Evolutionary conservation across 2,797 vertebrate genomes (phyloP), one percentile per base, ranked within the genome.

Genomic region (Poeciliopsis turneri): DNA sequence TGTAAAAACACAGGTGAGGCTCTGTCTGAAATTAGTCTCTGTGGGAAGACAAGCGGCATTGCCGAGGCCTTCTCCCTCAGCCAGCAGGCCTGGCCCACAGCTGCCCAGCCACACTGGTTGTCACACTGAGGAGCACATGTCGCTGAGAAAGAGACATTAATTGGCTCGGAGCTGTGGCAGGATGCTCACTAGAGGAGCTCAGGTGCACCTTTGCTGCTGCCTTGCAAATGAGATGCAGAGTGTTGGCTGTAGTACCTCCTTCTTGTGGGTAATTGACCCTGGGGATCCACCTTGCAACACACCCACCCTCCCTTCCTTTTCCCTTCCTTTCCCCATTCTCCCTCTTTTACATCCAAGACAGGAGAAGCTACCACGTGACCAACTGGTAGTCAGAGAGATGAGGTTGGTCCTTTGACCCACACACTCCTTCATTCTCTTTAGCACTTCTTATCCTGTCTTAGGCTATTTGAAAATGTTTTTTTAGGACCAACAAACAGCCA

Each of bases 161-260:
- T 96, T 96, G 95, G 92, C 93, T 94, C 33, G 74, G 90, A 86
- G 86, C 89, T 82, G 83, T 88, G 90, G 94, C 82, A 90, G 90
- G 86, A 84, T 84, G 74, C 86, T 92, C 84, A 71, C 92, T 84
- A 89, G 86, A 80, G 75, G 86, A 82, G 85, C 93, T 94, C 94
- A 95, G 93, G 94, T 95, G 94, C 92, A 92, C 92, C 90, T 92
- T 87, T 90, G 90, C 93, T 86, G 89, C 93, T 87, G 89, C 89
- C 89, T 92, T 93, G 94, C 91, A 95, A 95, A 95, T 94, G 93
- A 95, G 94, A 95, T 95, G 95, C 94, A 95, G 91, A 94, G 91
- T 90, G 94, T 93, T 88, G 87, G 88, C 91, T 90, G 61, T 90
- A 87, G 90, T 90, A 90, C 94, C 94, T 94, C 94, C 94, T 95